Conservation (phyloP, 1,140 invertebrate species). For the Archivesica marissinica region DNA sequence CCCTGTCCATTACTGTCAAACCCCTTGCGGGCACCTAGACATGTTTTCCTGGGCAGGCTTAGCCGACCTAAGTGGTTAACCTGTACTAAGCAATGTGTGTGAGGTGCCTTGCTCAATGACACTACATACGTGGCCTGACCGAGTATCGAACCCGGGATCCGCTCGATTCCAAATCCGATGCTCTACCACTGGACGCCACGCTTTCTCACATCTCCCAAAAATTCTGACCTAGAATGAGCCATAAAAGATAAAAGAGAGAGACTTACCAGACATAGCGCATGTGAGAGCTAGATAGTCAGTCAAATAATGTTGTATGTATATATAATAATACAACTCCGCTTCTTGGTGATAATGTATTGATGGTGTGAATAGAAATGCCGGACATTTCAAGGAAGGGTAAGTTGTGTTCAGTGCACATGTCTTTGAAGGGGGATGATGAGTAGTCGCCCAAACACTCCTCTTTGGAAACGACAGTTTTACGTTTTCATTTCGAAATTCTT, state of each 20-base stretch:
- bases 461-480: background rate
- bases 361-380: slow-evolving; percentile 12
- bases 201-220: no score
- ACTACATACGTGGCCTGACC: no score
- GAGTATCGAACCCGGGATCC: no score
- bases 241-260: background rate
- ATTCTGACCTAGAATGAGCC: no score
- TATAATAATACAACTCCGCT: background rate
- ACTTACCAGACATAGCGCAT: slow-evolving; percentile 10
- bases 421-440: background rate
- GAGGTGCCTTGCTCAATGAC: no score
- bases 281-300: background rate
- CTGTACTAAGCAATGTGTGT: no score
- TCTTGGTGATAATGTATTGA: background rate
- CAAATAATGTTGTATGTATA: background rate
- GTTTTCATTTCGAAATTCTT: background rate
- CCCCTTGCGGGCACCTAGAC: no score
- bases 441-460: slow-evolving; percentile 6
- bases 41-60: no score
- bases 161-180: no score
- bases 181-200: no score
- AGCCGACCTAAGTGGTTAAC: no score
- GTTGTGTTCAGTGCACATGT: background rate
- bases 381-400: slow-evolving; percentile 11
- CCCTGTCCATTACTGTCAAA: no score